These are phyloP conservation scores for Deilephila porcellus DNA, from an alignment of 2,888 invertebrate species.

Conservation along the genomic window DNA sequence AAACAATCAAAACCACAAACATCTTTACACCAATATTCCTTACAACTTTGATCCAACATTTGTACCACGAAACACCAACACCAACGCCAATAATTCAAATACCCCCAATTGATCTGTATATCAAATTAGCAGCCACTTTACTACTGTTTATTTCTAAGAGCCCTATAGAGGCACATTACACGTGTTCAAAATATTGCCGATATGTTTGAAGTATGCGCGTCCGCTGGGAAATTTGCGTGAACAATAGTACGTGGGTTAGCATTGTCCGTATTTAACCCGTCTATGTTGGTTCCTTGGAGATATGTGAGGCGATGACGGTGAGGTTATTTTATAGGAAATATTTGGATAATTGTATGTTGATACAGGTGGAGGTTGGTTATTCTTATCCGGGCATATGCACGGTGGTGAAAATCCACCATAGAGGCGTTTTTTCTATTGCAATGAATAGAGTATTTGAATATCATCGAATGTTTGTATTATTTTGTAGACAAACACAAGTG, in stretches of 20 bases:
- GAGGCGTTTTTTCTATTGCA: too few species aligned
- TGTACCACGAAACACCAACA: not conserved
- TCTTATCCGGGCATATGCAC: too few species aligned
- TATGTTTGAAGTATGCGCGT: conserved; percentile 5
- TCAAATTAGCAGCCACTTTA: not conserved
- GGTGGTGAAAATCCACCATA: too few species aligned
- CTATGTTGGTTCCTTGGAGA: not conserved
- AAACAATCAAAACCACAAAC: too few species aligned
- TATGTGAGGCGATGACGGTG: not conserved
- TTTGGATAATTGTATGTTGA: too few species aligned
- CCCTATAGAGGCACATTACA: conserved; percentile 16
- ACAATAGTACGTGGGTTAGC: not conserved
- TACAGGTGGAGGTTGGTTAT: too few species aligned
- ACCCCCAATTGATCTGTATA: not conserved
- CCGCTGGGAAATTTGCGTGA: conserved; percentile 16
- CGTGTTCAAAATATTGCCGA: not conserved
- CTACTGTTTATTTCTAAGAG: not conserved
- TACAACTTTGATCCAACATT: not conserved
- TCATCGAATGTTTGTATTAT: too few species aligned
- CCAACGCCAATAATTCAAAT: not conserved
- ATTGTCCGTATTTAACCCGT: not conserved
- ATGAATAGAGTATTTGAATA: too few species aligned
- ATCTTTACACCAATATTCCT: too few species aligned
- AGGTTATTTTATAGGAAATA: not conserved
- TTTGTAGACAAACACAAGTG: too few species aligned